phyloP scores from a whole-genome alignment of 2,888 invertebrate genomes.

The Keiferia lycopersicella region DNA sequence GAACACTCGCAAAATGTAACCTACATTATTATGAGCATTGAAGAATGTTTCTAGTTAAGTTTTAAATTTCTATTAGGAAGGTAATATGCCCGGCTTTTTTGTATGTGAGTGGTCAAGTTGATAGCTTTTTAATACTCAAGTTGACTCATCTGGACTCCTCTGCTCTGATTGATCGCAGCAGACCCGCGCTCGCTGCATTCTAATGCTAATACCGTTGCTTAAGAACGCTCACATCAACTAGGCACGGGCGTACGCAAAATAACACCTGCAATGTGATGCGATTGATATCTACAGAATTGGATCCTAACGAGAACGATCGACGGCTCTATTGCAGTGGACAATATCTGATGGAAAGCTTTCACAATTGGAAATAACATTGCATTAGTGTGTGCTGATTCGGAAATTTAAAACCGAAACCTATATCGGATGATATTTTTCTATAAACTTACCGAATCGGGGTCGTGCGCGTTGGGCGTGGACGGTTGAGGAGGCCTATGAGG shows the following conservation, averaged over 20 bases:
- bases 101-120: conserved; percentile 39
- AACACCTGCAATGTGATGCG: no score
- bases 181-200: conserved; percentile 31
- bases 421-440: background rate
- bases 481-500: conserved; percentile 87
- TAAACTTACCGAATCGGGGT: conserved; percentile 87
- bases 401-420: background rate
- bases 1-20: conserved; percentile 36
- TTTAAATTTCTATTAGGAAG: conserved; percentile 19
- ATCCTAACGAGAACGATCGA: no score
- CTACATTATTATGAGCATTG: conserved; percentile 22
- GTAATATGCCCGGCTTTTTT: conserved; percentile 12
- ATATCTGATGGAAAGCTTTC: no score
- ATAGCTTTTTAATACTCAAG: conserved; percentile 57
- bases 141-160: conserved; percentile 45
- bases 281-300: no score
- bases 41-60: conserved; percentile 21
- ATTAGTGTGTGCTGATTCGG: no score
- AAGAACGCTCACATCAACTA: conserved; percentile 25
- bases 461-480: conserved; percentile 89
- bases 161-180: conserved; percentile 27
- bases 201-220: conserved; percentile 35
- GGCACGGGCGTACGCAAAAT: conserved; percentile 15
- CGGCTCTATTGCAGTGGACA: no score
- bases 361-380: no score